Conservation (phyloP, 2,797 vertebrate genomes). For the Tarsius wallacei region DNA sequence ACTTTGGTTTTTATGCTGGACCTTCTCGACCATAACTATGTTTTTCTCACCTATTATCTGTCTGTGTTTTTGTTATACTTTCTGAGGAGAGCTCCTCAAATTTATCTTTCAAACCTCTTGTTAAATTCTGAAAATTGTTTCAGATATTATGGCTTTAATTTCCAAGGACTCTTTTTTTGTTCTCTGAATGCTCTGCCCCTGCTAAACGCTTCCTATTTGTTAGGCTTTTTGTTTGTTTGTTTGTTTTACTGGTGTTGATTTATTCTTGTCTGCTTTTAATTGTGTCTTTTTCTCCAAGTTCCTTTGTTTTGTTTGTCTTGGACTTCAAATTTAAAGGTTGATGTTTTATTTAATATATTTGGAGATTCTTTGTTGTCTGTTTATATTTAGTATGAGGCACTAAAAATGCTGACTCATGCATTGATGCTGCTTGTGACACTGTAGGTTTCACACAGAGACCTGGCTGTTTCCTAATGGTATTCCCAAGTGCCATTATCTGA, state of each 20-base stretch:
- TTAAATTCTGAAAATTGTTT: background rate
- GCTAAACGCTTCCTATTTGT: background rate
- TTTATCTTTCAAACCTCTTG: background rate
- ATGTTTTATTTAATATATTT: background rate
- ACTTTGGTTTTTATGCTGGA: background rate
- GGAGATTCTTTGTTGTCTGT: background rate
- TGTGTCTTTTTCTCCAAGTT: background rate
- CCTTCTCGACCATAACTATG: background rate
- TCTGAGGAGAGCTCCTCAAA: background rate
- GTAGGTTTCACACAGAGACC: background rate
- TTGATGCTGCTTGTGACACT: background rate
- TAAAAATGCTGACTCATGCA: background rate
- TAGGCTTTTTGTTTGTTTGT: background rate
- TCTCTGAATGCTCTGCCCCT: background rate
- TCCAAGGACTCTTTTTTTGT: background rate
- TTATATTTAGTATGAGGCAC: background rate
- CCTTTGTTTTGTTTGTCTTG: background rate
- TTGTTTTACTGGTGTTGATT: background rate
- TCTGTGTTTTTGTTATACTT: constrained; percentile 15
- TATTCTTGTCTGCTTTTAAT: background rate
- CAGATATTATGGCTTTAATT: background rate
- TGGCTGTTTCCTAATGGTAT: background rate
- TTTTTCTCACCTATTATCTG: background rate
- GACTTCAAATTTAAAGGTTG: background rate
- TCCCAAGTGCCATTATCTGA: background rate